Evolutionary conservation across 2,797 vertebrate genomes (phyloP).

Genomic region (Typhlichthys subterraneus): DNA sequence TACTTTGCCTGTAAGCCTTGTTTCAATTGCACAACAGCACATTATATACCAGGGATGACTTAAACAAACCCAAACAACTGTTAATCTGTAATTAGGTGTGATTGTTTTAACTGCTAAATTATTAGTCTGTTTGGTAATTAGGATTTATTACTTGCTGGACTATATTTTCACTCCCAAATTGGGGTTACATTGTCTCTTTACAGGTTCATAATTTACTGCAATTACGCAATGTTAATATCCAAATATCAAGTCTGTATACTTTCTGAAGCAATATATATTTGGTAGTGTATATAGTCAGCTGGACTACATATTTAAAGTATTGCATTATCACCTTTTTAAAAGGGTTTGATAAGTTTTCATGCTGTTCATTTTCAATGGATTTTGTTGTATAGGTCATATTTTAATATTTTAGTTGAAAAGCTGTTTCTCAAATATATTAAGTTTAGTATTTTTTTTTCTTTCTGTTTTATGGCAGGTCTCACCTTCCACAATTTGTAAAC

Average conservation of each 20-base stretch:
- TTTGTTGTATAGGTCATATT: constrained; percentile 3
- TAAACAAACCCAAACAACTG: constrained; percentile 26
- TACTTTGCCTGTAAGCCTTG: constrained; percentile 9
- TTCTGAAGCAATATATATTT: not conserved
- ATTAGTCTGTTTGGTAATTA: constrained; percentile 17
- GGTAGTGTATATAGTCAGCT: not conserved
- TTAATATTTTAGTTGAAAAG: no score
- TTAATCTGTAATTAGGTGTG: constrained; percentile 45
- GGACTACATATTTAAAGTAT: no score
- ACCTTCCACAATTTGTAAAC: no score
- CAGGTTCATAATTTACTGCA: not conserved
- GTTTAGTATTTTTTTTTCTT: not conserved
- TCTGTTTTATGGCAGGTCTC: not conserved
- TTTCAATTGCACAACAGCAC: constrained; percentile 28
- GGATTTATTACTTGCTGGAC: not conserved
- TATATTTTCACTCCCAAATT: constrained; percentile 6
- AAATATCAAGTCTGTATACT: not conserved
- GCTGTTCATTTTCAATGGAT: not conserved
- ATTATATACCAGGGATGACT: constrained; percentile 14
- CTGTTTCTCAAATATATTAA: not conserved
- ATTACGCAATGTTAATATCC: not conserved
- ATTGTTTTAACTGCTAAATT: constrained; percentile 35
- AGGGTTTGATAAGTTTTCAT: no score
- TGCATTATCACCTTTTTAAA: no score
- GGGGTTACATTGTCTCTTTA: not conserved